Evolutionary conservation across 1,140 invertebrate genomes (phyloP).

Genomic region (Calephelis virginiensis): DNA sequence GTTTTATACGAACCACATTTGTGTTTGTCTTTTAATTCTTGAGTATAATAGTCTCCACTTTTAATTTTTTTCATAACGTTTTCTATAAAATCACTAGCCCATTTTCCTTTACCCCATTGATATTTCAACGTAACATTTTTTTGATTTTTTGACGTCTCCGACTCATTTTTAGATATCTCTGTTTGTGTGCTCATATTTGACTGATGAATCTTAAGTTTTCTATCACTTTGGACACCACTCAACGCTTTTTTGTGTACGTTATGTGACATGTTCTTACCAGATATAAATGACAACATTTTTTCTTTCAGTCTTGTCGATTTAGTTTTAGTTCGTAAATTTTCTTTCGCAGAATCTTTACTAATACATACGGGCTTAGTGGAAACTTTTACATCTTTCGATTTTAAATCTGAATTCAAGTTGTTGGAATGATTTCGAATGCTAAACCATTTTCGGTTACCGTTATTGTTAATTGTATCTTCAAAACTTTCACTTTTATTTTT

Average conservation of each 20-base stretch:
- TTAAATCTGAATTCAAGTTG: neutral
- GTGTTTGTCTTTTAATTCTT: constrained; percentile 32
- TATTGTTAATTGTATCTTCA: constrained; percentile 5
- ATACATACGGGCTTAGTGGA: neutral
- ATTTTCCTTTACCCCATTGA: constrained; percentile 48
- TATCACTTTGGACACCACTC: constrained; percentile 1
- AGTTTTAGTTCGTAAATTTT: constrained; percentile 1
- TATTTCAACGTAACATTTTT: constrained; percentile 17
- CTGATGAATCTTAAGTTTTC: neutral
- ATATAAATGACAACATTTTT: constrained; percentile 49
- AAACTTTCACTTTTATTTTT: constrained; percentile 12
- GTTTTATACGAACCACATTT: neutral
- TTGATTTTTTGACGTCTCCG: neutral
- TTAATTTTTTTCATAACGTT: constrained; percentile 59
- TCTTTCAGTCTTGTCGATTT: constrained; percentile 47
- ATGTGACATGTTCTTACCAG: constrained; percentile 19
- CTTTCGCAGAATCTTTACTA: neutral
- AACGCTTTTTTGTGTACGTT: neutral
- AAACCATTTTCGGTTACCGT: constrained; percentile 8
- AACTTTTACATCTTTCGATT: neutral
- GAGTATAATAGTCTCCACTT: constrained; percentile 54
- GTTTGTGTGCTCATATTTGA: neutral
- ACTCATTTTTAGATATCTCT: neutral
- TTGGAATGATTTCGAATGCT: neutral
- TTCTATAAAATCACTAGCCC: constrained; percentile 61